phyloP scores from a whole-genome alignment of 2,113 vertebrate genomes.

The Anguilla japonica region DNA sequence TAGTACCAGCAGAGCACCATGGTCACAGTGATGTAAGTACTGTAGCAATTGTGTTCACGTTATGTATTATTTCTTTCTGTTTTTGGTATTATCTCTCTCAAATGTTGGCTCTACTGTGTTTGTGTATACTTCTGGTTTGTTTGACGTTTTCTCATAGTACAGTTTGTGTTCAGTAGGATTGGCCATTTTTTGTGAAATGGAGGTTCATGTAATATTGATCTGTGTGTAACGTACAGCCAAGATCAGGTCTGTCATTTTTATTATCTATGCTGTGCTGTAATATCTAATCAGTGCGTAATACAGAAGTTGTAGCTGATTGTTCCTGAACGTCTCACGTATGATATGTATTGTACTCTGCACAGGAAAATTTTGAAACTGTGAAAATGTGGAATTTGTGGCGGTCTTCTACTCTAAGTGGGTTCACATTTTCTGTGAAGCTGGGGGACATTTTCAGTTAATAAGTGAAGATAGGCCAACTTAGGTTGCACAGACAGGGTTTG shows the following conservation, averaged over 20 bases:
- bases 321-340: slow-evolving; percentile 25
- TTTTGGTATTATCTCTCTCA: slow-evolving; percentile 34
- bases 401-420: not conserved
- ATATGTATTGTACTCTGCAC: slow-evolving; percentile 18
- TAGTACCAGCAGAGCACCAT: slow-evolving; percentile 26
- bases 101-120: slow-evolving; percentile 32
- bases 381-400: not conserved
- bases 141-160: slow-evolving; percentile 37
- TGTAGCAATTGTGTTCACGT: slow-evolving; percentile 44
- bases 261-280: slow-evolving; percentile 45
- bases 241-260: slow-evolving; percentile 41
- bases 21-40: slow-evolving; percentile 33
- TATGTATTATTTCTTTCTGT: slow-evolving; percentile 38
- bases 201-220: slow-evolving; percentile 36
- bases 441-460: not conserved
- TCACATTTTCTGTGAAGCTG: not conserved
- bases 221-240: slow-evolving; percentile 32
- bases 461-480: not conserved
- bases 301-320: slow-evolving; percentile 42
- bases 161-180: slow-evolving; percentile 43
- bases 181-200: slow-evolving; percentile 42
- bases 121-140: slow-evolving; percentile 40
- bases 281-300: slow-evolving; percentile 42
- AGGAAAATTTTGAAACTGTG: not conserved
- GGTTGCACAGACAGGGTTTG: not conserved